Base-by-base conservation (phyloP, 2,888 invertebrate species). In the Punctoribates punctum region DNA sequence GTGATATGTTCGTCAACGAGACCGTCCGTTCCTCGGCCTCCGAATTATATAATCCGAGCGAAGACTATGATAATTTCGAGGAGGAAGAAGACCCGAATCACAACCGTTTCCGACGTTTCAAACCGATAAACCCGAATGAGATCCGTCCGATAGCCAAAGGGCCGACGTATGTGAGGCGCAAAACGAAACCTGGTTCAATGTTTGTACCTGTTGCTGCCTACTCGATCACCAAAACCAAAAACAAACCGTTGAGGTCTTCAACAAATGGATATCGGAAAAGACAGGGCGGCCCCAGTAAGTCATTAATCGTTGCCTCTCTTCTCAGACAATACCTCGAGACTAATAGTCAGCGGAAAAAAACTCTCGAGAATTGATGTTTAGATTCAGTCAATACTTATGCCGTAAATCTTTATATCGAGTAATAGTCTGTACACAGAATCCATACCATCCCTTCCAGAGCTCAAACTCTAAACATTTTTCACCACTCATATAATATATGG, bases 131-230 rank as follows among this genome's bases (percentile, higher is more conserved):
- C 9, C 38, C 42, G 27, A 42, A 38, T 20, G 23, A n/a, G 9
- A 27, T 38, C n/a, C 67, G n/a, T 4, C 34, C 67, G 4, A 42
- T 34, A 67, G 3, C 34, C 5, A 34, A 34, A 8, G 4, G 17
- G 4, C 67, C 67, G 1, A 4, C 5, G 13, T 62, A 27, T 27
- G 17, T 13, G 1, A 17, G 75, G 8, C 57, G 51, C 20, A 42
- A 72, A 4, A 51, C 72, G 3, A 34, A 34, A 9, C 62, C 72
- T 6, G 46, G 42, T 20, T 62, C 73, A 2, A 60, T 77, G 11
- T 77, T 77, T 38, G 73, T 77, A 20, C 77, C 77, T 3, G 77
- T 77, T 0, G 77, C 77, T n/a, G 76, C 76, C 20, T 77, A 77
- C 51, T 76, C 75, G 3, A 70, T 77, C 3, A 77, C 77, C 9